A percentile compares a stretch with the other conserved stretches of the same genome.
Conservation (phyloP, 1,140 invertebrate species). For the Hyphantria cunea region DNA sequence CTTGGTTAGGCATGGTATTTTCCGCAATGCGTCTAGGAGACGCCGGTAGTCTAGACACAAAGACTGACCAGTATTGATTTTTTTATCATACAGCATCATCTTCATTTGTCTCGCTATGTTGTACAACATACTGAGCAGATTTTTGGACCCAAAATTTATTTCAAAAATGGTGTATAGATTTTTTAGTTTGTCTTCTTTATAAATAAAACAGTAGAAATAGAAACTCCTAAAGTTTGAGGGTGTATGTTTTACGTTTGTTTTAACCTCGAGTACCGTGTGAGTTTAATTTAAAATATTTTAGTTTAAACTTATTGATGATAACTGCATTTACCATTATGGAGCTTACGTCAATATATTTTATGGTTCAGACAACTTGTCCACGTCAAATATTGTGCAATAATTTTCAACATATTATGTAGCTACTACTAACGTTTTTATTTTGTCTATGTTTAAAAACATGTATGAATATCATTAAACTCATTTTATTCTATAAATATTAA, state of each 20-base stretch:
- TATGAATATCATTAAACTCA: not conserved
- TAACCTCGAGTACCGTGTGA: not conserved
- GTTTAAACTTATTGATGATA: not conserved
- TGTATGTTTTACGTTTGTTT: not conserved
- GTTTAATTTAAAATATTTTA: too few species aligned
- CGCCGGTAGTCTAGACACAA: slow-evolving; percentile 15
- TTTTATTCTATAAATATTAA: slow-evolving; percentile 1
- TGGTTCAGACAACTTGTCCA: not conserved
- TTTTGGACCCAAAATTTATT: too few species aligned
- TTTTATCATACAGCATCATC: slow-evolving; percentile 8
- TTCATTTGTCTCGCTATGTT: not conserved
- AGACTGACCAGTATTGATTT: slow-evolving; percentile 31
- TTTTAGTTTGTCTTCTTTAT: too few species aligned
- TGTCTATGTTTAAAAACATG: not conserved
- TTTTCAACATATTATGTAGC: not conserved
- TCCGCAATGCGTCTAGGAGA: slow-evolving; percentile 26
- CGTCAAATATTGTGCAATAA: slow-evolving; percentile 4
- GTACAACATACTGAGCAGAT: too few species aligned
- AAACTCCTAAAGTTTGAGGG: too few species aligned
- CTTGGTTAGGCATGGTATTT: slow-evolving; percentile 1
- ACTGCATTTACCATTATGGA: not conserved
- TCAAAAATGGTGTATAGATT: too few species aligned
- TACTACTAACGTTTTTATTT: not conserved
- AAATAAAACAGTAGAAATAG: too few species aligned
- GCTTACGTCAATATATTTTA: not conserved